Conservation (phyloP, 2,888 invertebrate species). For the Seira ritae region DNA sequence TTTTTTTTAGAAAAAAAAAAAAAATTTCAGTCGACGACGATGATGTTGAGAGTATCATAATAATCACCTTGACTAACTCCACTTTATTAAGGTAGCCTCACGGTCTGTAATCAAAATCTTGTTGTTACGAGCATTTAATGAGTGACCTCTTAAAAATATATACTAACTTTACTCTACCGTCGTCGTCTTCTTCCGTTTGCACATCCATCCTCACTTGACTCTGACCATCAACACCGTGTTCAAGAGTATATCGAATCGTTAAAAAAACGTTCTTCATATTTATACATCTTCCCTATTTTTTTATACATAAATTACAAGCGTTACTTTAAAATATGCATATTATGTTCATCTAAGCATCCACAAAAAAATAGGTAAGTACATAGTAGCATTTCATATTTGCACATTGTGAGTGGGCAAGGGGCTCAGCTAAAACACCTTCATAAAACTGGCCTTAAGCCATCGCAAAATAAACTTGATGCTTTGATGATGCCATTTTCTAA, state of each 20-base stretch:
- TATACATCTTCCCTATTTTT: too few relatives aligned
- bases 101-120: background rate
- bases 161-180: background rate
- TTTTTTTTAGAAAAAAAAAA: too few relatives aligned
- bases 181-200: too few relatives aligned
- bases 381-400: background rate
- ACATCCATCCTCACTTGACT: too few relatives aligned
- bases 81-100: background rate
- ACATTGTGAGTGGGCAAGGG: background rate
- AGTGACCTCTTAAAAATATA: background rate
- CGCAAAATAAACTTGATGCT: background rate
- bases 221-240: too few relatives aligned
- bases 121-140: background rate
- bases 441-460: conserved; percentile 57
- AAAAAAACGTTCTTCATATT: too few relatives aligned
- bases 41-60: too few relatives aligned
- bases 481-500: background rate
- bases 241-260: background rate
- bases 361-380: background rate
- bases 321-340: background rate
- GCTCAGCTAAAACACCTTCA: conserved; percentile 33
- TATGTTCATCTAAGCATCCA: background rate
- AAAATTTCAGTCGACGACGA: too few relatives aligned
- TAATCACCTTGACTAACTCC: background rate
- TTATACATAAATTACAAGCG: conserved; percentile 6